phyloP scores from a whole-genome alignment of 2,797 vertebrate species.

The Propithecus deckenii region DNA sequence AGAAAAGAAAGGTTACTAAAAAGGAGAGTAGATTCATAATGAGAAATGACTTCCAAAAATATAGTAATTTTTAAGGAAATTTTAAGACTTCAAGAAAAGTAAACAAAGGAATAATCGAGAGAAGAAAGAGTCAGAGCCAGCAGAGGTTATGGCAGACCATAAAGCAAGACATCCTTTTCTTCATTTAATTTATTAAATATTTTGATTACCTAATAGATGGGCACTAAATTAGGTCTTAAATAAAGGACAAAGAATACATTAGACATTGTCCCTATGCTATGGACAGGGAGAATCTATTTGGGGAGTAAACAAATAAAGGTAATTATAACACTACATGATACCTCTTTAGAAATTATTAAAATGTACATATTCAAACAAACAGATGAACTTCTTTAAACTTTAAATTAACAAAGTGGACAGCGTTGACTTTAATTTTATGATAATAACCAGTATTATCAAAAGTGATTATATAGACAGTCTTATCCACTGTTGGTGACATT shows the following conservation, averaged over 20 bases:
- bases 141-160: not conserved
- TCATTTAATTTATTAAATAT: not conserved
- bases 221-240: not conserved
- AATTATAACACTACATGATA: not conserved
- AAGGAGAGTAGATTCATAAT: not conserved
- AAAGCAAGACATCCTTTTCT: not conserved
- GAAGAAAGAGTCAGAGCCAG: not conserved
- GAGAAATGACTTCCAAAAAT: not conserved
- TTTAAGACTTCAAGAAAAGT: conserved; percentile 21
- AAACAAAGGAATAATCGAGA: not conserved
- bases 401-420: not conserved
- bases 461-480: not conserved
- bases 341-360: not conserved
- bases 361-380: not conserved
- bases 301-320: not conserved
- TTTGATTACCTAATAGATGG: not conserved
- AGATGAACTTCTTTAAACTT: not conserved
- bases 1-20: conserved; percentile 27
- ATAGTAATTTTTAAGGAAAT: not conserved
- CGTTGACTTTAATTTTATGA: not conserved
- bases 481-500: not conserved
- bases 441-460: not conserved
- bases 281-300: not conserved
- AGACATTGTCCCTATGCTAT: not conserved
- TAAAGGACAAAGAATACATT: not conserved